phyloP scores from a whole-genome alignment of 2,888 invertebrate genomes.

The Strigamia transsilvanica region DNA sequence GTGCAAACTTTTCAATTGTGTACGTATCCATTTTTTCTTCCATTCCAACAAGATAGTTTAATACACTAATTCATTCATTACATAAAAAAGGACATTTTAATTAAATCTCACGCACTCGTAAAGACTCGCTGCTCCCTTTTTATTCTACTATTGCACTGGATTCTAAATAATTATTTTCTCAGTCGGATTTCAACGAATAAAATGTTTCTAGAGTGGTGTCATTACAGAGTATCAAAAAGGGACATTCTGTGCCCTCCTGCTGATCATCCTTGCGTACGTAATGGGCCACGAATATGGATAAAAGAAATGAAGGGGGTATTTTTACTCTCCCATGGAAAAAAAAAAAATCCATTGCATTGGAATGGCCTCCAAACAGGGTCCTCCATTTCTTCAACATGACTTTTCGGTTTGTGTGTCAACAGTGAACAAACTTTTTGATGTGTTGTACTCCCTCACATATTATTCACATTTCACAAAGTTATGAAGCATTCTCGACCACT shows the following conservation, averaged over 20 bases:
- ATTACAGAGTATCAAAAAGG: conserved; percentile 28
- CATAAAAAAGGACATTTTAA: neutral
- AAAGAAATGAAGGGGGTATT: conserved; percentile 46
- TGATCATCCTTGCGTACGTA: conserved; percentile 40
- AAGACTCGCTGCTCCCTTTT: neutral
- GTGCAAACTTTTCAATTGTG: conserved; percentile 24
- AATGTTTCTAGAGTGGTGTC: conserved; percentile 47
- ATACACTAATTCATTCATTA: conserved; percentile 39
- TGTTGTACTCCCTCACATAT: conserved; percentile 35
- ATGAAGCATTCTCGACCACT: conserved; percentile 10
- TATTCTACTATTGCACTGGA: conserved; percentile 28
- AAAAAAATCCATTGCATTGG: conserved; percentile 42
- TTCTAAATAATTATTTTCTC: conserved; percentile 48
- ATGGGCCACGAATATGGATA: conserved; percentile 45
- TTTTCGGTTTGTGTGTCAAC: conserved; percentile 45
- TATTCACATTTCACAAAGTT: neutral
- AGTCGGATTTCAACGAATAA: conserved; percentile 28
- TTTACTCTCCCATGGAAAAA: conserved; percentile 16
- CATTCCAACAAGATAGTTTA: neutral
- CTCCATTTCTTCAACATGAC: conserved; percentile 46
- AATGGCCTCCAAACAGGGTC: conserved; percentile 48
- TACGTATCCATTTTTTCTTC: neutral
- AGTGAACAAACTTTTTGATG: conserved; percentile 46
- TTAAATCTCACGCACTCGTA: neutral
- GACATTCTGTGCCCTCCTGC: conserved; percentile 44